Percentiles rank a stretch among this genome's conserved stretches.
Conservation (phyloP, 2,888 invertebrate species). For the Sturmia bella region DNA sequence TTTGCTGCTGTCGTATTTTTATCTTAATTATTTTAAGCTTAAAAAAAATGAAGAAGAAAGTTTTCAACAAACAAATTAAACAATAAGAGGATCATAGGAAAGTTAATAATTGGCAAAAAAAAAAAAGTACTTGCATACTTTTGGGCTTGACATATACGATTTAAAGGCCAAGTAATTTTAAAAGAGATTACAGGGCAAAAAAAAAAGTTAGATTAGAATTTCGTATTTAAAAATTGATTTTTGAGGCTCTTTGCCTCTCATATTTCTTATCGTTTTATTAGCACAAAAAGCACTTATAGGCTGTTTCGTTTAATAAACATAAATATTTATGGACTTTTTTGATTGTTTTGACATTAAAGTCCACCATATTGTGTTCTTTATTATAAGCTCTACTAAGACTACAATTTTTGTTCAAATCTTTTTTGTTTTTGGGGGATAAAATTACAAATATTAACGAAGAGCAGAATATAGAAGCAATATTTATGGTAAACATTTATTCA, state of each 20-base stretch:
- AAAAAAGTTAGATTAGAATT: constrained; percentile 11
- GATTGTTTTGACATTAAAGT: constrained; percentile 55
- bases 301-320: constrained; percentile 39
- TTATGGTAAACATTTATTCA: constrained; percentile 51
- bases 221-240: constrained; percentile 17
- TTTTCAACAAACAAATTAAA: constrained; percentile 27
- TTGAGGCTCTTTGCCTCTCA: background rate
- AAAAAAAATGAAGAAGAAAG: constrained; percentile 1
- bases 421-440: background rate
- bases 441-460: background rate
- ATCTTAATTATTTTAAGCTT: constrained; percentile 15
- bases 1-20: background rate
- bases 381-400: constrained; percentile 38
- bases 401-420: constrained; percentile 5
- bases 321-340: constrained; percentile 62
- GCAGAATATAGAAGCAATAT: constrained; percentile 9
- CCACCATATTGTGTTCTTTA: constrained; percentile 38
- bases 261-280: constrained; percentile 36
- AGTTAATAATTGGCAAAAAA: constrained; percentile 41
- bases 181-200: constrained; percentile 18
- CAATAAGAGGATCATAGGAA: constrained; percentile 48
- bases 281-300: constrained; percentile 59
- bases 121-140: constrained; percentile 40
- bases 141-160: constrained; percentile 47
- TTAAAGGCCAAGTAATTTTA: constrained; percentile 15